These are phyloP conservation scores for Caretta caretta DNA, from an alignment of 2,113 vertebrate genomes.

Conservation along the genomic window DNA sequence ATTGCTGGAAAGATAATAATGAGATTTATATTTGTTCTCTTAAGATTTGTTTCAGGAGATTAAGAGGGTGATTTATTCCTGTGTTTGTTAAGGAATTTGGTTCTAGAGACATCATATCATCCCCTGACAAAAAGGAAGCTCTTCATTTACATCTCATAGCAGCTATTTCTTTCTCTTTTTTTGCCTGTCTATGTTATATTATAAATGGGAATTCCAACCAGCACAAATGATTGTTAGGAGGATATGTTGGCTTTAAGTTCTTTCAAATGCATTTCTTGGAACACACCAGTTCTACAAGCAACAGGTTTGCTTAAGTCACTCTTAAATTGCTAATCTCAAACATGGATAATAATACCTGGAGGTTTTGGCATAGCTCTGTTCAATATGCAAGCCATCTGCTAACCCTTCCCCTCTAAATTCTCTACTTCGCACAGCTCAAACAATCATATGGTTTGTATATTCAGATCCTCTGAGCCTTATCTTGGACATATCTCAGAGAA, in stretches of 20 bases:
- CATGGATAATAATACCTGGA: neutral
- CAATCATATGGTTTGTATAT: neutral
- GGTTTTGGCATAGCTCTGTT: neutral
- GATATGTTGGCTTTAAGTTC: conserved; percentile 26
- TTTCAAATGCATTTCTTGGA: conserved; percentile 49
- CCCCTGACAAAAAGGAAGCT: conserved; percentile 25
- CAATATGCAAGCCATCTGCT: conserved; percentile 27
- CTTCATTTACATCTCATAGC: neutral
- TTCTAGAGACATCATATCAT: neutral
- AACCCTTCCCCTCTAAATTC: conserved; percentile 1
- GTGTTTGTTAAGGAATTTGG: conserved; percentile 17
- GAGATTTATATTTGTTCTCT: conserved; percentile 16
- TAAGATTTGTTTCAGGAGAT: neutral
- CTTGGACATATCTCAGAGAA: conserved; percentile 44
- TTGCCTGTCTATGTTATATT: conserved; percentile 15
- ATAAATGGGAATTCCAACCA: conserved; percentile 41
- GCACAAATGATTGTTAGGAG: conserved; percentile 20
- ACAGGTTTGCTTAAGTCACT: conserved; percentile 7
- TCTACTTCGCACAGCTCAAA: neutral
- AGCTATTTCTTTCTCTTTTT: conserved; percentile 4
- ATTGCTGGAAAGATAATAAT: neutral
- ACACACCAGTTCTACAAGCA: neutral
- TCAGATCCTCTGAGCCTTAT: neutral
- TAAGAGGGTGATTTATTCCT: neutral
- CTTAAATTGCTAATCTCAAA: conserved; percentile 45